Base-by-base conservation (phyloP, 2,113 vertebrate genomes). In the mouse (Mus musculus) region DNA sequence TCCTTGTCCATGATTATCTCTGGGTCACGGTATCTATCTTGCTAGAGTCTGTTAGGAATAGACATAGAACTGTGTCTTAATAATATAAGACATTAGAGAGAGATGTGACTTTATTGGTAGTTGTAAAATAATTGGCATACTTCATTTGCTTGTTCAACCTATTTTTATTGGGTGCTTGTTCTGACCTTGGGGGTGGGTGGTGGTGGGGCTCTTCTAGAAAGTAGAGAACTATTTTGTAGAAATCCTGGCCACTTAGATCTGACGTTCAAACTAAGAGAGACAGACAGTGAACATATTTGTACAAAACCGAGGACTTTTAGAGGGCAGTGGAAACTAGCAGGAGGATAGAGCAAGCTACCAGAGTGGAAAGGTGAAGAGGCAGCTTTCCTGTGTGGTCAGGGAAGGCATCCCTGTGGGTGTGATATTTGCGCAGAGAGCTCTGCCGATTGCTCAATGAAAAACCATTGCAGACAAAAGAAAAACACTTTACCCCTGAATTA, bases 221-320 rank as follows among this genome's bases (percentile, higher is more conserved):
- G 36, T 42, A 63, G 30, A 65, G 8, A 12, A 86, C 26, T 56
- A 36, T 11, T 63, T 12, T 20, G 10, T 91, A 69, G 26, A 93
- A 81, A 52, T 39, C 4, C 1, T 72, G 28, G 76, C 54, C 30
- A 69, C 77, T 88, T 65, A 7, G 12, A 91, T 52, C 80, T 85
- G n/a, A 87, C 5, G 0, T 67, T 91, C 52, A 81, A 91, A 19
- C 26, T 54, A 17, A 95, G 39, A 76, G 69, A 92, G 26, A n/a
- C 22, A 67, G 46, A 52, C 46, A 65, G 72, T 54, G 54, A 93
- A 39, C 11, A 90, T 24, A n/a, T 42, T 63, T 33, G 76, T 1
- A 42, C 81, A 89, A 89, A 94, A 84, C 54, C 16, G 42, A 69
- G 89, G 30, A 33, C 56, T 92, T 72, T 96, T 42, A 20, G 59